phyloP scores from a whole-genome alignment of 1,140 invertebrate species.

The Drosophila rufa region DNA sequence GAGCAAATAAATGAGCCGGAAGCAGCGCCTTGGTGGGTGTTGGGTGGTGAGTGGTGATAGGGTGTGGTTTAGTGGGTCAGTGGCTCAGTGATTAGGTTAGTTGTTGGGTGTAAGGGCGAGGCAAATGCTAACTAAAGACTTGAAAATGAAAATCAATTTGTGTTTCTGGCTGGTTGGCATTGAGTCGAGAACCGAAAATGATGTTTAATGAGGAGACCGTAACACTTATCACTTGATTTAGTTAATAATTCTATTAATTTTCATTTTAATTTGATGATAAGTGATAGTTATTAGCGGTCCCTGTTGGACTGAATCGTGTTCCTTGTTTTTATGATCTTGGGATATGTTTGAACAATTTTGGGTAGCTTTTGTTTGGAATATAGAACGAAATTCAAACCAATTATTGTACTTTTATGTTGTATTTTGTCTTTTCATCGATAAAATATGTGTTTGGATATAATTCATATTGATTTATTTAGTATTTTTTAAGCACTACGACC shows the following conservation, averaged over 20 bases:
- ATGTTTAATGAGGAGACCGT: conserved; percentile 5
- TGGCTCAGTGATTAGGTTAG: conserved; percentile 35
- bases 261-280: background rate
- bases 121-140: conserved; percentile 34
- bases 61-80: conserved; percentile 36
- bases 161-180: conserved; percentile 56
- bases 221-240: background rate
- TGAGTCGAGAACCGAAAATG: conserved; percentile 49
- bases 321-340: conserved; percentile 27
- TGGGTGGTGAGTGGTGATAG: conserved; percentile 8
- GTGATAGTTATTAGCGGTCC: background rate
- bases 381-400: conserved; percentile 85
- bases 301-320: conserved; percentile 58
- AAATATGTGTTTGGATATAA: conserved; percentile 58
- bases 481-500: conserved; percentile 68
- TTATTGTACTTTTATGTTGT: conserved; percentile 44
- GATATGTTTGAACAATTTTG: conserved; percentile 41
- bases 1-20: conserved; percentile 79
- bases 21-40: conserved; percentile 50
- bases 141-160: conserved; percentile 34
- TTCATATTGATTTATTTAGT: conserved; percentile 41
- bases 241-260: background rate
- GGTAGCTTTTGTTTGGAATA: conserved; percentile 63
- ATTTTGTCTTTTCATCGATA: conserved; percentile 53
- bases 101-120: conserved; percentile 23